Percentiles rank a stretch among this genome's conserved stretches.
These are phyloP conservation scores for Contarinia nasturtii DNA, from an alignment of 1,140 invertebrate genomes.

Conservation along the genomic window DNA sequence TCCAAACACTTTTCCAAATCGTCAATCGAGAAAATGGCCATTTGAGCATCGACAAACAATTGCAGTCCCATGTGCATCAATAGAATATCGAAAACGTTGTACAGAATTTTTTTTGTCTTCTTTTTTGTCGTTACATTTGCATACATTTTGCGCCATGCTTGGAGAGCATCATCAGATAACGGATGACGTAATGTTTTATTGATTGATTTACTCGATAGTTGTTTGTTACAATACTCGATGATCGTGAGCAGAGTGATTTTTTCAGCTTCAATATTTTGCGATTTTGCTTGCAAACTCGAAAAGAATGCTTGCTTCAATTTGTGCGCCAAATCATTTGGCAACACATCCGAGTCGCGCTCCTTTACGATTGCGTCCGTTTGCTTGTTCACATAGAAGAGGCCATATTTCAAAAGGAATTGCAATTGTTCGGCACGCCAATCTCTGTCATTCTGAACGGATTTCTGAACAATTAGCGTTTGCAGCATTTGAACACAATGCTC, in stretches of 20 bases:
- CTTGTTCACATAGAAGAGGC: conserved; percentile 35
- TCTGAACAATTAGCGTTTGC: conserved; percentile 40
- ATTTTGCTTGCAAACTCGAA: conserved; percentile 37
- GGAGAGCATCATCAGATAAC: conserved; percentile 29
- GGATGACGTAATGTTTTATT: conserved; percentile 26
- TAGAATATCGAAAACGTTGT: conserved; percentile 40
- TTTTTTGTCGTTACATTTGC: conserved; percentile 22
- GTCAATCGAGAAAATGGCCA: conserved; percentile 40
- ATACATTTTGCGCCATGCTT: conserved; percentile 39
- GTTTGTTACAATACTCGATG: conserved; percentile 29
- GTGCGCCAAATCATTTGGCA: conserved; percentile 14
- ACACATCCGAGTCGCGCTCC: conserved; percentile 2
- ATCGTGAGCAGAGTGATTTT: conserved; percentile 32
- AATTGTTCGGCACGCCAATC: conserved; percentile 44
- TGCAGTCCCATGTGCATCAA: conserved; percentile 51
- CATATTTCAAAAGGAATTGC: conserved; percentile 38
- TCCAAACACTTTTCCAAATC: conserved; percentile 49
- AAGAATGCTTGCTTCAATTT: conserved; percentile 40
- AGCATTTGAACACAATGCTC: conserved; percentile 41
- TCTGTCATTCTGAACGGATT: conserved; percentile 31
- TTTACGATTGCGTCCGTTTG: conserved; percentile 17
- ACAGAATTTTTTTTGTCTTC: conserved; percentile 22
- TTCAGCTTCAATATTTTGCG: conserved; percentile 36
- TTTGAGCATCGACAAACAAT: conserved; percentile 43
- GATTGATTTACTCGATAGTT: conserved; percentile 26